A percentile compares a stretch with the other conserved stretches of the same genome.
Conservation (phyloP, 1,140 invertebrate species). For the Ooceraea biroi region DNA sequence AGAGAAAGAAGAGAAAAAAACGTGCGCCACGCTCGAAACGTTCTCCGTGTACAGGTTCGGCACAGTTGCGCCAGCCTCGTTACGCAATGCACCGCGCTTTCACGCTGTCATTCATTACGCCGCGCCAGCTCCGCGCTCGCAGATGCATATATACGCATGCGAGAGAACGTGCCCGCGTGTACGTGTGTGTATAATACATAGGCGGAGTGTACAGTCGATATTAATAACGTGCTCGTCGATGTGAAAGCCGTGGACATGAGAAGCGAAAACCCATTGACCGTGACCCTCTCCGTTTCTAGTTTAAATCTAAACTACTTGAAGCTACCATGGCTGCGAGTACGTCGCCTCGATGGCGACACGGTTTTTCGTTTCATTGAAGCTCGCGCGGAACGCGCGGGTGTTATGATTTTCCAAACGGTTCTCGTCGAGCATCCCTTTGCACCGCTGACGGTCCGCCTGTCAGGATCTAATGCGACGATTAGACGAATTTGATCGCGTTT, state of each 20-base stretch:
- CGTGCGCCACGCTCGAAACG: conserved; percentile 28
- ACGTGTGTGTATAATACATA: neutral
- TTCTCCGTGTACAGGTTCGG: conserved; percentile 55
- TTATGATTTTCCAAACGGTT: neutral
- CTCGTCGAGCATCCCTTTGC: too few relatives aligned
- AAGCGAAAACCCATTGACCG: conserved; percentile 55
- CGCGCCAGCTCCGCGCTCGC: conserved; percentile 40
- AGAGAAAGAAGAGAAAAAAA: too few relatives aligned
- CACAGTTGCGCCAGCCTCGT: conserved; percentile 66
- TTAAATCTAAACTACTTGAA: conserved; percentile 26
- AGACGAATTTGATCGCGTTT: neutral
- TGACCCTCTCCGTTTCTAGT: conserved; percentile 63
- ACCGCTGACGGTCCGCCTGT: too few relatives aligned
- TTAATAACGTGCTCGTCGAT: conserved; percentile 44
- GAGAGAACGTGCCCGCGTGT: neutral
- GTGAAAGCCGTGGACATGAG: conserved; percentile 48
- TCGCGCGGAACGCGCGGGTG: too few relatives aligned
- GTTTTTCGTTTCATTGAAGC: neutral
- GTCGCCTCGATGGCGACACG: neutral
- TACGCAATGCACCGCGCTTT: conserved; percentile 74
- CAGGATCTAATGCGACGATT: neutral
- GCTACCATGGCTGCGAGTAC: neutral
- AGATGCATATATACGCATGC: conserved; percentile 22
- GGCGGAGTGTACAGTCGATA: conserved; percentile 28
- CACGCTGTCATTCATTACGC: conserved; percentile 78